These are phyloP conservation scores for Hyperoplus immaculatus DNA, from an alignment of 2,797 vertebrate species.

Conservation along the genomic window DNA sequence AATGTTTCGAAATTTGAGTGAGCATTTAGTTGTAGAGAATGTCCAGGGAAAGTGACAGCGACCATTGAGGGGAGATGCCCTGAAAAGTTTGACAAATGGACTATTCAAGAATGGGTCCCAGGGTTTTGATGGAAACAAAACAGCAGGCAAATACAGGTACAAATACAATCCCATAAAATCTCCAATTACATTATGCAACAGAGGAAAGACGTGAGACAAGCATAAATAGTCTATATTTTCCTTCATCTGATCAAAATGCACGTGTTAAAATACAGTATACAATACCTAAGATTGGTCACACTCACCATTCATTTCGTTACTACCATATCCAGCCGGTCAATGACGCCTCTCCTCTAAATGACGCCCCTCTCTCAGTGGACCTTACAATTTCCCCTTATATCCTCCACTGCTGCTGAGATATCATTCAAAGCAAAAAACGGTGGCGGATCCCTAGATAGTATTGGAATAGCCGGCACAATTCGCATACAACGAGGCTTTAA, in stretches of 20 bases:
- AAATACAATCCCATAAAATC: background rate
- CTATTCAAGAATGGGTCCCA: conserved; percentile 28
- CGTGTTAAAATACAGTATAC: conserved; percentile 25
- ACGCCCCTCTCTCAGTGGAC: conserved; percentile 64
- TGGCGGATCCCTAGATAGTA: conserved; percentile 21
- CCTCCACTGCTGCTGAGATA: conserved; percentile 14
- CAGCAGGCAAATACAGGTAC: conserved; percentile 2
- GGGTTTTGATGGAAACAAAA: background rate
- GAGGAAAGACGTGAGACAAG: background rate
- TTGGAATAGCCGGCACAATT: conserved; percentile 68
- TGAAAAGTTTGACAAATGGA: conserved; percentile 59
- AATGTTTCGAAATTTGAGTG: background rate
- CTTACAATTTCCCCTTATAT: conserved; percentile 26
- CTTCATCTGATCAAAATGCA: background rate
- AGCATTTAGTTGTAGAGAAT: background rate
- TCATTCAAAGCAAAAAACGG: background rate
- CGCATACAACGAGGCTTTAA: conserved; percentile 60
- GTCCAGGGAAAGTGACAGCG: conserved; percentile 10
- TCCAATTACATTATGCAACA: background rate
- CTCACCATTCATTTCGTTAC: conserved; percentile 85
- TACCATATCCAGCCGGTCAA: conserved; percentile 61
- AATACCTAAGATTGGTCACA: conserved; percentile 33
- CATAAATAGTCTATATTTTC: background rate
- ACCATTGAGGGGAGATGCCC: conserved; percentile 36
- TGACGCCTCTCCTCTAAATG: conserved; percentile 53